phyloP scores from a whole-genome alignment of 2,888 invertebrate species.

The Acrobasis consociella region DNA sequence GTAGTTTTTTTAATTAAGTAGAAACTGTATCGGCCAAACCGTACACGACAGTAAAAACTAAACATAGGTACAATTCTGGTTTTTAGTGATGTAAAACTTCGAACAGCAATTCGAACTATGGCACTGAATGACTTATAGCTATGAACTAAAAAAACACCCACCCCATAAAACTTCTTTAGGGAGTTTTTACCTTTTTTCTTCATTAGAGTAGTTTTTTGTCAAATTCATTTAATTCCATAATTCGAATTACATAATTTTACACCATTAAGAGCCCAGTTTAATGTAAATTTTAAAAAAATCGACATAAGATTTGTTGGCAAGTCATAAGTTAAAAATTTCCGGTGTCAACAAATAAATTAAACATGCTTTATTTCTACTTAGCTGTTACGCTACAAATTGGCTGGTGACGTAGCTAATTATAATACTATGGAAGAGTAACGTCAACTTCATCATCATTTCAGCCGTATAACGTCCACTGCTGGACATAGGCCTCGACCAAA shows the following conservation, averaged over 20 bases:
- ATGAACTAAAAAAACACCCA: no score
- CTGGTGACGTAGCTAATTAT: not conserved
- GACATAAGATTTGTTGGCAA: conserved; percentile 62
- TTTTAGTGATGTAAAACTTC: conserved; percentile 35
- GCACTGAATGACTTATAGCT: no score
- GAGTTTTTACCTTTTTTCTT: no score
- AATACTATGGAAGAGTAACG: not conserved
- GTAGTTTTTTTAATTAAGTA: conserved; percentile 7
- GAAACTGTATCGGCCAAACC: conserved; percentile 31
- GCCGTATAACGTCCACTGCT: no score
- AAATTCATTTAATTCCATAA: no score
- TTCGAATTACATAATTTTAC: not conserved
- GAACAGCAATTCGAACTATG: not conserved
- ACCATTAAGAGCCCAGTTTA: not conserved
- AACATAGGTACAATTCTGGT: conserved; percentile 41
- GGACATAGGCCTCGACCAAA: no score
- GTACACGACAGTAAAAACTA: conserved; percentile 35
- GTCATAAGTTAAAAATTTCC: conserved; percentile 28
- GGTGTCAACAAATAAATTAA: conserved; percentile 12
- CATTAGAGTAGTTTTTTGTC: no score
- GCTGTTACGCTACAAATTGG: not conserved
- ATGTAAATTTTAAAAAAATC: conserved; percentile 31
- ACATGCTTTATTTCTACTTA: not conserved
- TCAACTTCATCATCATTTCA: no score
- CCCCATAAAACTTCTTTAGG: no score